Evolutionary conservation across 2,797 vertebrate genomes (phyloP), one percentile per base, ranked within the genome.

Genomic region (Nyctalus aviator): DNA sequence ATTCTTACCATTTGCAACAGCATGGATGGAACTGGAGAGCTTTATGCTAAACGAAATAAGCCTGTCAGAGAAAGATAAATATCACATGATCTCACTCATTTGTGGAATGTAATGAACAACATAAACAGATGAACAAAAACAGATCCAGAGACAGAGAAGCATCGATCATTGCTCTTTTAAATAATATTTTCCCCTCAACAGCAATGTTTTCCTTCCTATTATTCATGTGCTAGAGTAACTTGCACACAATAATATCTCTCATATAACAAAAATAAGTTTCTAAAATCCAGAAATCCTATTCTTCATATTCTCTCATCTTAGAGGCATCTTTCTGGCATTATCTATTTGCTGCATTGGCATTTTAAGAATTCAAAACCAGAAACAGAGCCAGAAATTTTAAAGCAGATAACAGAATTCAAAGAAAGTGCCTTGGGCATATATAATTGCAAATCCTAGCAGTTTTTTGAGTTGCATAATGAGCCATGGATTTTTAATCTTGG

Each of bases 351-450:
- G 82, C 73, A 84, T 13, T 96, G 90, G 88, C 73, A 95, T 96
- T 97, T 97, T 87, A 96, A 91, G 73, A 95, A 95, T 96, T 96
- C 89, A 94, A 94, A 96, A 95, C 73, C 62, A 94, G 69, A 64
- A 94, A 90, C 55, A 89, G 79, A 50, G 73, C 91, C 77, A 96
- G 82, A 96, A 95, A 96, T 85, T 94, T 96, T 90, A 96, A 96
- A 93, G 84, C 87, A 96, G 91, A 88, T 95, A 96, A 96, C 62
- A 94, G 53, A 88, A 69, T 94, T 95, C 94, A 72, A 96, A 96
- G 73, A 90, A 95, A 96, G 94, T 85, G 93, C n/a, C 46, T 68
- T 85, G 85, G 87, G 59, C 88, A 71, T 93, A 18, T 68, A 84
- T 94, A 93, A 86, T 94, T 95, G 95, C 91, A 93, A 94, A 93